Evolutionary conservation across 2,888 invertebrate genomes (phyloP), one percentile per base, ranked within the genome.

Genomic region (Sinelater perroti): DNA sequence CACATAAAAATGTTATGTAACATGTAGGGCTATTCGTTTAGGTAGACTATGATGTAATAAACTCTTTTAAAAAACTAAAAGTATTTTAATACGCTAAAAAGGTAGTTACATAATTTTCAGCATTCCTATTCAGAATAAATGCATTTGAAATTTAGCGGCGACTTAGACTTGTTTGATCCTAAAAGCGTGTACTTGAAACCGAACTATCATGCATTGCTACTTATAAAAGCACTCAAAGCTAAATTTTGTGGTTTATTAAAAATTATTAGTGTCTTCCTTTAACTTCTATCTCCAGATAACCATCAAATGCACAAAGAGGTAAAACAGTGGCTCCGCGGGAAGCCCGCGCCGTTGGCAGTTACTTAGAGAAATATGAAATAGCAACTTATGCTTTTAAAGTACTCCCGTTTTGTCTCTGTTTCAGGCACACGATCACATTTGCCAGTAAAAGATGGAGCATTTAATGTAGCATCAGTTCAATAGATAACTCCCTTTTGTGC

Each of bases 91-190:
- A n/a, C n/a, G n/a, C n/a, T 24, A 24, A 24, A 30, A 30, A 30
- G 10, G 30, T 30, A 30, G 10, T 17, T 36, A n/a, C n/a, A 51
- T 51, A 40, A 51, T 54, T 18, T 40, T 28, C 16, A 35, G 40
- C 38, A 42, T 56, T 56, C 28, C 40, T 42, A 56, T 56, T 49
- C 55, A 56, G 33, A 40, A 24, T 20, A 24, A 42, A 24, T 17
- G 44, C 45, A 35, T 44, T 50, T 28, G 42, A 50, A 56, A 56
- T 56, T 56, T 56, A 56, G 50, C 36, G 50, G 51, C 56, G 51
- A 50, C 24, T 50, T 36, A 50, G 50, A 51, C 45, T 11, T 24
- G 38, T 28, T 46, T 56, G 52, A 56, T 56, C 51, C 56, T 57
- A 40, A 57, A 57, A 57, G 52, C 51, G 51, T 57, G 57, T 57